These are phyloP conservation scores for Todiramphus saurophagus DNA, from an alignment of 2,113 vertebrate species.

Conservation along the genomic window DNA sequence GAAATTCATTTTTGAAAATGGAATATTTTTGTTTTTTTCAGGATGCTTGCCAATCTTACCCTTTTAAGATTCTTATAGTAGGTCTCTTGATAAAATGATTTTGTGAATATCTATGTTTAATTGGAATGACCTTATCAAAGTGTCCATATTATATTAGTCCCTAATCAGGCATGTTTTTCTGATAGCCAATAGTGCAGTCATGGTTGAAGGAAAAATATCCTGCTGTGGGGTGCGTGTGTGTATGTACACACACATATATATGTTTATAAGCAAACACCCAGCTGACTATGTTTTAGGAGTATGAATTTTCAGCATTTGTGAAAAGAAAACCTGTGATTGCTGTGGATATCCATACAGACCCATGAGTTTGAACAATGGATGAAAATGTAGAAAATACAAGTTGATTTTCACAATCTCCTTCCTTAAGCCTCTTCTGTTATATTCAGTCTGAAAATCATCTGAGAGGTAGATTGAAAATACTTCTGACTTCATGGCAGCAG, in stretches of 20 bases:
- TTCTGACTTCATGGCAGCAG: conserved; percentile 58
- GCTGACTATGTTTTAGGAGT: neutral
- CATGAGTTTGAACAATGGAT: neutral
- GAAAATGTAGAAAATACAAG: neutral
- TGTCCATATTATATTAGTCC: neutral
- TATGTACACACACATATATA: neutral
- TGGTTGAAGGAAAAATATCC: neutral
- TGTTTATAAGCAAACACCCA: neutral
- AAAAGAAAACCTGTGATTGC: neutral
- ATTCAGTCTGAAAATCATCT: conserved; percentile 35
- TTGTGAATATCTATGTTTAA: neutral
- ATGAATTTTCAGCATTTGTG: neutral
- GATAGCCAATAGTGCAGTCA: neutral
- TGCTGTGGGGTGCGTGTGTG: neutral
- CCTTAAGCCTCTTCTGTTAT: neutral
- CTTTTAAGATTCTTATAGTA: neutral
- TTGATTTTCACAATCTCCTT: conserved; percentile 20
- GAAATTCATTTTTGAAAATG: neutral
- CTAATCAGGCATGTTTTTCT: neutral
- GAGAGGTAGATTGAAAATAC: conserved; percentile 56
- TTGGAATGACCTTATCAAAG: neutral
- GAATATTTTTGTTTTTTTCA: neutral
- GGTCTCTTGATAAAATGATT: neutral
- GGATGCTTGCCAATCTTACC: neutral
- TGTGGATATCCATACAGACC: neutral